These are phyloP conservation scores for Bolborhynchus lineola DNA, from an alignment of 2,113 vertebrate genomes.

Conservation along the genomic window DNA sequence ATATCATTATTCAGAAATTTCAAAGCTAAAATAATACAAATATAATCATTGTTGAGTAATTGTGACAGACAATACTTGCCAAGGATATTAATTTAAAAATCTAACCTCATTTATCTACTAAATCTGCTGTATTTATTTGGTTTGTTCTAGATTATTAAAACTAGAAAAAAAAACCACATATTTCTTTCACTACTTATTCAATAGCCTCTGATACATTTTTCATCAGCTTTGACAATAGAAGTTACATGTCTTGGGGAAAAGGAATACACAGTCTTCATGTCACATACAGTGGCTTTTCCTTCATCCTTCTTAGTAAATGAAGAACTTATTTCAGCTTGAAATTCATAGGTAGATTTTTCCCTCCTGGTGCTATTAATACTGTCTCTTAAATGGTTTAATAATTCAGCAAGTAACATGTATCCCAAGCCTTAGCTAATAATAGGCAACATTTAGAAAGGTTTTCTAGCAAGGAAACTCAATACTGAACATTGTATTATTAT, in stretches of 20 bases:
- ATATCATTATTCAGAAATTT: background rate
- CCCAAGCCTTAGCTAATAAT: background rate
- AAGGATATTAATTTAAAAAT: background rate
- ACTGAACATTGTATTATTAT: background rate
- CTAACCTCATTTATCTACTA: background rate
- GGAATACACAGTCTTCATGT: background rate
- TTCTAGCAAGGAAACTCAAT: background rate
- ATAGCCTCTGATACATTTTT: background rate
- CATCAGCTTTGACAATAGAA: background rate
- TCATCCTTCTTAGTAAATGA: background rate
- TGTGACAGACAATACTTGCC: background rate
- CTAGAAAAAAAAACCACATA: rapidly evolving
- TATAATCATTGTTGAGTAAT: background rate
- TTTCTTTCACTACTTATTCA: background rate
- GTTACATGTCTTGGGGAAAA: background rate
- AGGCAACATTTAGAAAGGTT: background rate
- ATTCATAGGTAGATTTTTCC: background rate
- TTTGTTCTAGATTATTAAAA: background rate
- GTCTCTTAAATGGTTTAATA: background rate
- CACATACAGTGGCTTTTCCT: background rate
- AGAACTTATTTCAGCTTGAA: background rate
- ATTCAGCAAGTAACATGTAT: background rate
- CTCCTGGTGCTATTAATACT: background rate
- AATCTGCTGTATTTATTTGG: background rate
- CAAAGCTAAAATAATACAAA: background rate